Conservation (phyloP, 1,140 invertebrate genomes). For the Drosophila novamexicana region DNA sequence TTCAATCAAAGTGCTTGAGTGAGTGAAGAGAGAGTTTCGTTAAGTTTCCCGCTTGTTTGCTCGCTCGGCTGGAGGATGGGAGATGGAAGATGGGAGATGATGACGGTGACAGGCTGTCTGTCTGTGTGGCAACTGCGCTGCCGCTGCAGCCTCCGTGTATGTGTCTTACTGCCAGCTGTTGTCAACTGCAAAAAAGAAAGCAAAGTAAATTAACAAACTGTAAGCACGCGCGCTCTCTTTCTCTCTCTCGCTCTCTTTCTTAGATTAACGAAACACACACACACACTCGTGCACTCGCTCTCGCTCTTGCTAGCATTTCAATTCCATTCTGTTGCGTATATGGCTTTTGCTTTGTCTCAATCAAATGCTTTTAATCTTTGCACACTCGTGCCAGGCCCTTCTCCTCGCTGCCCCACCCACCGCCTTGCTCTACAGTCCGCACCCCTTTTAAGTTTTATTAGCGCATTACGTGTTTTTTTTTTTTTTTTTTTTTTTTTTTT, state of each 20-base stretch:
- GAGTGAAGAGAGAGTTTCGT: background rate
- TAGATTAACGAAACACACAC: background rate
- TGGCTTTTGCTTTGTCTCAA: constrained; percentile 70
- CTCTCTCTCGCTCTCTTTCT: constrained; percentile 2
- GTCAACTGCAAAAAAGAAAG: constrained; percentile 69
- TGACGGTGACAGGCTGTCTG: constrained; percentile 45
- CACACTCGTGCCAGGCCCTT: constrained; percentile 46
- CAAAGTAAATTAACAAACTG: constrained; percentile 64
- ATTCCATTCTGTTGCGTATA: constrained; percentile 53
- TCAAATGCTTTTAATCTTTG: constrained; percentile 76
- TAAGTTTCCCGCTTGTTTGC: constrained; percentile 2
- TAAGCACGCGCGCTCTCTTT: background rate
- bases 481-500: constrained; percentile 24
- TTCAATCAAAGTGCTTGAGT: constrained; percentile 1
- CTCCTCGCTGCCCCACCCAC: constrained; percentile 6
- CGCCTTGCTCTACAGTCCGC: background rate
- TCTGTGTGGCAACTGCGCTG: constrained; percentile 39
- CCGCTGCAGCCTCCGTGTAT: constrained; percentile 17
- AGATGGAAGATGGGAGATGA: background rate
- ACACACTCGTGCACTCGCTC: constrained; percentile 2
- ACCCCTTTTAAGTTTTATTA: constrained; percentile 43
- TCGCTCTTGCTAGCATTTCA: constrained; percentile 30
- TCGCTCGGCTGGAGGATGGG: constrained; percentile 6
- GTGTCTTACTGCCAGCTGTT: constrained; percentile 46
- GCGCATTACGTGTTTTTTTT: constrained; percentile 32